These are phyloP conservation scores for Napeogenes inachia DNA, from an alignment of 2,888 invertebrate species.

Conservation along the genomic window DNA sequence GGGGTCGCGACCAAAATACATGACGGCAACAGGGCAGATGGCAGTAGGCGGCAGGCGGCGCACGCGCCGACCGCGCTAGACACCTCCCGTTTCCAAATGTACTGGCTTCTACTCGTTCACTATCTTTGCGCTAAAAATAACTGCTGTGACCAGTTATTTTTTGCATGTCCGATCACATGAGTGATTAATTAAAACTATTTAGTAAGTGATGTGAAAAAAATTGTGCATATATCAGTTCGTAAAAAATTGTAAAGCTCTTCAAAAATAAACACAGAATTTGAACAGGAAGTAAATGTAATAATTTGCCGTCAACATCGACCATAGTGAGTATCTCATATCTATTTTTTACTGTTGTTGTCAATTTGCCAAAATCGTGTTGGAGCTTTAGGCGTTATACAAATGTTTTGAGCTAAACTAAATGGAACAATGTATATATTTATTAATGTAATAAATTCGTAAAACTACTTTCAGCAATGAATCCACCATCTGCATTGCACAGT, in stretches of 20 bases:
- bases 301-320: constrained; percentile 47
- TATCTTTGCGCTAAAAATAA: constrained; percentile 67
- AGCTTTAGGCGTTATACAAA: constrained; percentile 43
- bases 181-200: constrained; percentile 48
- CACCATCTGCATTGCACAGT: constrained; percentile 91
- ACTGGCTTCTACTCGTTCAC: constrained; percentile 67
- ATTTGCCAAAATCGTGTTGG: constrained; percentile 58
- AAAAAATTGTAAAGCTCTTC: constrained; percentile 42
- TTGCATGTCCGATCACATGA: constrained; percentile 66
- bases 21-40: constrained; percentile 60
- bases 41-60: constrained; percentile 74
- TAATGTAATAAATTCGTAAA: constrained; percentile 33
- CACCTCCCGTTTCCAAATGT: constrained; percentile 56
- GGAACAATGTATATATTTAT: constrained; percentile 7
- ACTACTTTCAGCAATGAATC: constrained; percentile 69
- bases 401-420: constrained; percentile 12
- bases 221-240: constrained; percentile 48
- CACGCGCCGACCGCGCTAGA: constrained; percentile 65
- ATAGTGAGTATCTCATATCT: constrained; percentile 66
- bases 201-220: constrained; percentile 55
- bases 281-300: constrained; percentile 60
- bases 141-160: constrained; percentile 67
- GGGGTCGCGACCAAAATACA: constrained; percentile 76
- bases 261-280: constrained; percentile 31
- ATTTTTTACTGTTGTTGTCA: constrained; percentile 65